phyloP scores from a whole-genome alignment of 2,113 vertebrate genomes.

The Morone chrysops region DNA sequence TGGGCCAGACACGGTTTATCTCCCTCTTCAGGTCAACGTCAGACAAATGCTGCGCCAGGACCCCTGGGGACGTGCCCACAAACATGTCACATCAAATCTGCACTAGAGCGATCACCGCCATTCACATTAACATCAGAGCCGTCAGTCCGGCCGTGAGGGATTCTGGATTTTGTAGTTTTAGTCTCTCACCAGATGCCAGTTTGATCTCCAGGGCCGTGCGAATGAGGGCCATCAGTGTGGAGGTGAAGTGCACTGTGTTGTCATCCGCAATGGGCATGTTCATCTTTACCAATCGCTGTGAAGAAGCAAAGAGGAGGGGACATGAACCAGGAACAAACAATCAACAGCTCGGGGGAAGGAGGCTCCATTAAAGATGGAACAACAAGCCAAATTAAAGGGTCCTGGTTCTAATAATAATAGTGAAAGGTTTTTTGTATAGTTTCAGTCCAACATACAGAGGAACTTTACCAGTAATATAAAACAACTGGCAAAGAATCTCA shows the following conservation, averaged over 20 bases:
- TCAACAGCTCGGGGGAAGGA: background rate
- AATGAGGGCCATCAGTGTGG: slow-evolving; percentile 97
- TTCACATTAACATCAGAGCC: slow-evolving; percentile 22
- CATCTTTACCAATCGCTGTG: slow-evolving; percentile 95
- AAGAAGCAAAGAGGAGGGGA: slow-evolving; percentile 36
- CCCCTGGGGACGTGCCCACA: slow-evolving; percentile 78
- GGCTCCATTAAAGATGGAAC: background rate
- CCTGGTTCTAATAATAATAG: background rate
- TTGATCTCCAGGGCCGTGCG: slow-evolving; percentile 97
- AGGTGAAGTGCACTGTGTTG: slow-evolving; percentile 96
- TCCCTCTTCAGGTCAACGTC: slow-evolving; percentile 94
- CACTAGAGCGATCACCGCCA: background rate
- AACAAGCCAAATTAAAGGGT: background rate
- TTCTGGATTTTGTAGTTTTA: slow-evolving; percentile 41
- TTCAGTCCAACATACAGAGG: no score
- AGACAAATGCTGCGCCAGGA: slow-evolving; percentile 91
- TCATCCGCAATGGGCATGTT: slow-evolving; percentile 97
- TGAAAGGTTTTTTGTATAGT: no score
- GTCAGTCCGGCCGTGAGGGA: slow-evolving; percentile 1
- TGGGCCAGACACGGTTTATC: slow-evolving; percentile 93
- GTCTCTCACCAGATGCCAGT: slow-evolving; percentile 91
- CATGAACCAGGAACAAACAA: slow-evolving; percentile 30
- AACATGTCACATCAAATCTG: slow-evolving; percentile 50
- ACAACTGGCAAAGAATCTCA: no score
- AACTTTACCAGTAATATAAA: no score